These are phyloP conservation scores for Rostratula benghalensis DNA, from an alignment of 2,113 vertebrate genomes.

Conservation along the genomic window DNA sequence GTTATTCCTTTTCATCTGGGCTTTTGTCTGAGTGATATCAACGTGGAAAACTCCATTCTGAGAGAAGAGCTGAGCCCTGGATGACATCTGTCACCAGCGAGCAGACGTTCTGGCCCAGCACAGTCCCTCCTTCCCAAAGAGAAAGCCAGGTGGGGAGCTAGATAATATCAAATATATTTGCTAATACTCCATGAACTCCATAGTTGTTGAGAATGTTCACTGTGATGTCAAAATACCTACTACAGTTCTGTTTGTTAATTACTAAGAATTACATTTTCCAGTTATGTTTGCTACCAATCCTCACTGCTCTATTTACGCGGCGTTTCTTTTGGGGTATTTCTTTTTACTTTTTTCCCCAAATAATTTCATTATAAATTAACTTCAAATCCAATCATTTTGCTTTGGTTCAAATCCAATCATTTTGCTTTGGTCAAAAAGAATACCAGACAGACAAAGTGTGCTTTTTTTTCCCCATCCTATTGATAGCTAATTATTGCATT, in stretches of 20 bases:
- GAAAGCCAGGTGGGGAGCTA: background rate
- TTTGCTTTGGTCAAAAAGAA: background rate
- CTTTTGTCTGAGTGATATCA: background rate
- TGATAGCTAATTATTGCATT: background rate
- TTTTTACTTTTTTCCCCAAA: background rate
- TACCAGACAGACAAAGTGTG: background rate
- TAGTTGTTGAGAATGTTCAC: background rate
- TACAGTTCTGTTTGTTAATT: background rate
- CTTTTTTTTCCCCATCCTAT: background rate
- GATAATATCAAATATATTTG: background rate
- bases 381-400: background rate
- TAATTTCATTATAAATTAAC: background rate
- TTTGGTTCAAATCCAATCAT: background rate
- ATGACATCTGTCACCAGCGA: background rate
- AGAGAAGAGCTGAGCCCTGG: background rate
- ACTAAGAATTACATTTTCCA: background rate
- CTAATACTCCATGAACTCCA: background rate
- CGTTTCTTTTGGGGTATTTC: background rate
- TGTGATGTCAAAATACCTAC: slow-evolving; percentile 23
- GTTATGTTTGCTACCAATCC: background rate
- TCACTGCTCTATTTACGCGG: background rate
- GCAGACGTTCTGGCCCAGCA: background rate
- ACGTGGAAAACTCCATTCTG: background rate
- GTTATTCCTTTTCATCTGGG: background rate
- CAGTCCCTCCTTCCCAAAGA: background rate